Conservation (phyloP, 2,888 invertebrate genomes). For the Labia minor region DNA sequence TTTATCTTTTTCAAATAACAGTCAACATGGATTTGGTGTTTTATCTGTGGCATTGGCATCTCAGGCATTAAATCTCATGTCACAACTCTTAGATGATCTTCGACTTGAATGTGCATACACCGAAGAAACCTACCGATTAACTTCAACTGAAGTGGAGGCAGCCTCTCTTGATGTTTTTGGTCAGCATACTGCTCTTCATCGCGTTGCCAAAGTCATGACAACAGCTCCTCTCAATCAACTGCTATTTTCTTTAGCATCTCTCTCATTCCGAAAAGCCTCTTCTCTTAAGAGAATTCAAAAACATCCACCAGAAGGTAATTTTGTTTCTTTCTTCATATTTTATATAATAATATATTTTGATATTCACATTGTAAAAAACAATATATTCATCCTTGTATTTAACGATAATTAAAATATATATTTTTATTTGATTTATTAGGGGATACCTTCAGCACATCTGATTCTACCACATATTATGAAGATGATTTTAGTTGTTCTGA, state of each 20-base stretch:
- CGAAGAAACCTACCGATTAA: slow-evolving; percentile 28
- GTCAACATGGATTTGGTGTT: slow-evolving; percentile 79
- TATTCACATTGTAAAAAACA: too few species aligned
- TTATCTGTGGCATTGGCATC: slow-evolving; percentile 81
- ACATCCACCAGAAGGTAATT: slow-evolving; percentile 62
- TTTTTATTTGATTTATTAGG: slow-evolving; percentile 23
- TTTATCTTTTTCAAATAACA: slow-evolving; percentile 31
- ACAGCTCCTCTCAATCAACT: slow-evolving; percentile 67
- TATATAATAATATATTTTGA: neutral
- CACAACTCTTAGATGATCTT: slow-evolving; percentile 63
- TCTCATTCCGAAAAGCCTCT: slow-evolving; percentile 83
- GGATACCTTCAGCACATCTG: slow-evolving; percentile 75
- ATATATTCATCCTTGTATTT: too few species aligned
- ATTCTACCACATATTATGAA: slow-evolving; percentile 93
- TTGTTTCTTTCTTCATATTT: neutral
- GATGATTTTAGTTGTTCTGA: slow-evolving; percentile 83
- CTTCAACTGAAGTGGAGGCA: slow-evolving; percentile 40
- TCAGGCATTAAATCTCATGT: slow-evolving; percentile 66
- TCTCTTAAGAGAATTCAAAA: slow-evolving; percentile 69
- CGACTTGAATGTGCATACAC: slow-evolving; percentile 55
- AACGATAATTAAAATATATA: too few species aligned
- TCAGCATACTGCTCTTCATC: slow-evolving; percentile 54
- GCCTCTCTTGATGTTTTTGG: slow-evolving; percentile 54
- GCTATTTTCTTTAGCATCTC: slow-evolving; percentile 78
- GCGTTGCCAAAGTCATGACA: slow-evolving; percentile 57